These are phyloP conservation scores for Phocides pigmalion DNA, from an alignment of 1,140 invertebrate species.

Conservation along the genomic window DNA sequence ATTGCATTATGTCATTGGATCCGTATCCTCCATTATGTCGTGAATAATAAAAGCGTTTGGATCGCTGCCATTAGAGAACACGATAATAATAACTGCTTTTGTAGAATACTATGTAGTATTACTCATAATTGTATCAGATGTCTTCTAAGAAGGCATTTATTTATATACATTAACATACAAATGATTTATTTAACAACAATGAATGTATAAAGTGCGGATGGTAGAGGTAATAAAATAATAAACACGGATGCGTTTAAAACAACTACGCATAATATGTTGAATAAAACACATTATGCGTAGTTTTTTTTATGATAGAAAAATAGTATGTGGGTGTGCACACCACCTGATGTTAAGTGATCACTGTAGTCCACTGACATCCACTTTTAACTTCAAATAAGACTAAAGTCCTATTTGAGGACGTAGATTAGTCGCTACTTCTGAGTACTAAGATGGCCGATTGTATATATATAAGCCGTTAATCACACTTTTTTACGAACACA, in stretches of 20 bases:
- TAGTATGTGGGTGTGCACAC: too few species aligned
- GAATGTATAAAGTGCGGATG: too few species aligned
- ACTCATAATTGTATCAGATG: conserved; percentile 16
- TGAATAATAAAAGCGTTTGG: conserved; percentile 11
- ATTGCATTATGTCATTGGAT: neutral
- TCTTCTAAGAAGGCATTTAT: neutral
- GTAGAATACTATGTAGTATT: neutral
- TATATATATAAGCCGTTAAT: too few species aligned
- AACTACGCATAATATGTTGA: too few species aligned
- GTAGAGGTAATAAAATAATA: neutral
- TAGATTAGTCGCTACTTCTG: too few species aligned
- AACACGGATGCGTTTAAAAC: neutral
- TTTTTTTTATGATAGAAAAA: too few species aligned
- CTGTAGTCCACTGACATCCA: too few species aligned
- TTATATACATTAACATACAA: conserved; percentile 3
- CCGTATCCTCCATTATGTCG: neutral
- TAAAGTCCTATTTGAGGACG: too few species aligned
- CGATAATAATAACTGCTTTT: neutral
- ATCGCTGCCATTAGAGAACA: neutral
- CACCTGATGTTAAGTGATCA: too few species aligned
- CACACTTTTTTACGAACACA: too few species aligned
- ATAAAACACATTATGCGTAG: neutral
- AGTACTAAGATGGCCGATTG: too few species aligned
- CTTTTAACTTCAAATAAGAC: too few species aligned
- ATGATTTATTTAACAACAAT: neutral